These are phyloP conservation scores for Amphiprion percula DNA, from an alignment of 2,113 vertebrate genomes.

Conservation along the genomic window DNA sequence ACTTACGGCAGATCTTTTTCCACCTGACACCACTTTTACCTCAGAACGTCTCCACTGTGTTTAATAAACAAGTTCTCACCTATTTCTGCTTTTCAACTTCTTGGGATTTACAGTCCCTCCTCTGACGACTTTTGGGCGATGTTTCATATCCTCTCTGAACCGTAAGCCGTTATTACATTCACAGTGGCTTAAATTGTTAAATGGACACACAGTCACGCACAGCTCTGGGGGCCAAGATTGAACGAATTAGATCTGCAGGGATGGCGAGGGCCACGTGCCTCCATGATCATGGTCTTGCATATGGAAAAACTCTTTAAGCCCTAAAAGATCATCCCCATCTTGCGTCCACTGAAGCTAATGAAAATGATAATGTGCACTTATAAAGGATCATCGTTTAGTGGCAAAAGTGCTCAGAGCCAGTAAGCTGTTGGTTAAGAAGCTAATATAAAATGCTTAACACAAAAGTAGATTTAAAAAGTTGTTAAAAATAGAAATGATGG, in stretches of 20 bases:
- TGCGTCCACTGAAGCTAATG: slow-evolving; percentile 12
- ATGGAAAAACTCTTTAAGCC: slow-evolving; percentile 44
- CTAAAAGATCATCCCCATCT: slow-evolving; percentile 9
- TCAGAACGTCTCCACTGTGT: slow-evolving; percentile 7
- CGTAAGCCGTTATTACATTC: slow-evolving; percentile 39
- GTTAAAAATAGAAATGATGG: slow-evolving; percentile 17
- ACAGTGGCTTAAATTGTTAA: slow-evolving; percentile 39
- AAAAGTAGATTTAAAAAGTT: background rate
- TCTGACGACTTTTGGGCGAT: slow-evolving; percentile 30
- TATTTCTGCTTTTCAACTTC: slow-evolving; percentile 43
- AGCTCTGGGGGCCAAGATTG: slow-evolving; percentile 2
- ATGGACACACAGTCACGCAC: slow-evolving; percentile 41
- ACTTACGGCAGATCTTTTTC: slow-evolving; percentile 11
- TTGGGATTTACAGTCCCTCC: slow-evolving; percentile 36
- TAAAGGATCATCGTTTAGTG: slow-evolving; percentile 1
- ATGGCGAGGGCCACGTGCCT: slow-evolving; percentile 7
- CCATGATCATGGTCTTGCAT: slow-evolving; percentile 25
- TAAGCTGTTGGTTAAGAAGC: background rate
- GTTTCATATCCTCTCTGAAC: slow-evolving; percentile 39
- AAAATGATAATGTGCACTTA: slow-evolving; percentile 20
- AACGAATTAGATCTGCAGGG: slow-evolving; percentile 33
- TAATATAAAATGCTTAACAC: background rate
- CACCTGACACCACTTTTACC: slow-evolving; percentile 28
- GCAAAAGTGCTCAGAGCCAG: background rate
- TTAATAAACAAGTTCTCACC: slow-evolving; percentile 33